phyloP scores from a whole-genome alignment of 53 echinoderm and acorn worm genomes.

The Temnopleurus reevesii region DNA sequence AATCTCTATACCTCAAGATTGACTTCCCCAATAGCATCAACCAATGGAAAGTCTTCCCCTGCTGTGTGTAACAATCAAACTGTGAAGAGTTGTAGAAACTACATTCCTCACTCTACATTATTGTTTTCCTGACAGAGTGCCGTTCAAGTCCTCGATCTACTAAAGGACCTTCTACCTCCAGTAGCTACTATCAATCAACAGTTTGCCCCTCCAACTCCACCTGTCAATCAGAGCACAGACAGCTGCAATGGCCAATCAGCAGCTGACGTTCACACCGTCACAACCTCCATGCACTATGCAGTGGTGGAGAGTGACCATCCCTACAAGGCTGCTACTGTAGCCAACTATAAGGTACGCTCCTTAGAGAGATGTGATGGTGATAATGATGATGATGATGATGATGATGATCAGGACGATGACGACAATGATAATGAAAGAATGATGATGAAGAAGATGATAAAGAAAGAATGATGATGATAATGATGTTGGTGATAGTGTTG shows the following conservation, averaged over 20 bases:
- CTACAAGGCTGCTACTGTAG: constrained; percentile 85
- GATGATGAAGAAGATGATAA: no score
- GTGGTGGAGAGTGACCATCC: constrained; percentile 97
- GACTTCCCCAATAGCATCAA: background rate
- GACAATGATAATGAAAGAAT: no score
- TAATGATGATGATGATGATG: no score
- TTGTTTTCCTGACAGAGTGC: constrained; percentile 69
- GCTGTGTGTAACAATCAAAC: no score
- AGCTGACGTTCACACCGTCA: constrained; percentile 66
- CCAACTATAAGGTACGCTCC: constrained; percentile 87
- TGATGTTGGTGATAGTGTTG: no score
- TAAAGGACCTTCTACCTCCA: constrained; percentile 88
- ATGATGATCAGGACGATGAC: no score
- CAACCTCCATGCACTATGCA: constrained; percentile 87
- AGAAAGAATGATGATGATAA: no score
- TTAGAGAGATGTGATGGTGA: no score
- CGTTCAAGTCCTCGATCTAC: constrained; percentile 83
- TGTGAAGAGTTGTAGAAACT: no score
- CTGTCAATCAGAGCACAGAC: constrained; percentile 70
- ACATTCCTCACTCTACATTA: no score
- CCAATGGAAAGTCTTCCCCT: no score
- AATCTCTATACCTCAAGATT: no score
- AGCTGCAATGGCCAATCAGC: constrained; percentile 66
- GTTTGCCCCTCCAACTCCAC: constrained; percentile 70
- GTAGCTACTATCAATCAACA: constrained; percentile 87